phyloP scores from a whole-genome alignment of 2,888 invertebrate species.

The Agrochola macilenta region DNA sequence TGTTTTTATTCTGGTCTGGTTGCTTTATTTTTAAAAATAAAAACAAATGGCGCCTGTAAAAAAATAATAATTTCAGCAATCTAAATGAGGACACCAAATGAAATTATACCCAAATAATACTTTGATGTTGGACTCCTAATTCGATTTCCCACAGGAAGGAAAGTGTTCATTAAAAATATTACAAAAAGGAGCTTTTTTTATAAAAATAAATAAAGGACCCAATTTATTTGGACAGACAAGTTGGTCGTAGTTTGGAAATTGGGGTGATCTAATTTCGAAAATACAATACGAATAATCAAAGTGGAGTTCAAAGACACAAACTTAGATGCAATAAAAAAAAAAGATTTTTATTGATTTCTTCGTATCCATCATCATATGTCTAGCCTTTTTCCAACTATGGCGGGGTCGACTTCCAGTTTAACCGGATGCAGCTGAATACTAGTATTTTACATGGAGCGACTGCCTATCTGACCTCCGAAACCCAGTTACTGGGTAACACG shows the following conservation, averaged over 20 bases:
- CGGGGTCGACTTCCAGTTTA: no score
- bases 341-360: slow-evolving; percentile 1
- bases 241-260: slow-evolving; percentile 29
- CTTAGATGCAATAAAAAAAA: slow-evolving; percentile 2
- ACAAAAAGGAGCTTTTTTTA: background rate
- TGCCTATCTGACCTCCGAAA: no score
- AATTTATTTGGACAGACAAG: slow-evolving; percentile 42
- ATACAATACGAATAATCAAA: slow-evolving; percentile 13
- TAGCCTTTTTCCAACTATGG: no score
- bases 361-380: background rate
- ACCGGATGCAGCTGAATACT: no score
- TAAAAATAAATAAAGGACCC: slow-evolving; percentile 18
- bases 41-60: background rate
- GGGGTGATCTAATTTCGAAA: slow-evolving; percentile 23
- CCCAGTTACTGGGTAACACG: no score
- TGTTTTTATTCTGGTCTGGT: no score
- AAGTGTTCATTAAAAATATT: slow-evolving; percentile 41
- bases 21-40: background rate
- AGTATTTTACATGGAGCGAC: no score
- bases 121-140: slow-evolving; percentile 28
- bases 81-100: slow-evolving; percentile 10
- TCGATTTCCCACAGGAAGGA: slow-evolving; percentile 34
- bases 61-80: background rate
- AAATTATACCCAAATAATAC: slow-evolving; percentile 14
- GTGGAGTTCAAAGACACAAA: slow-evolving; percentile 8